Conservation (phyloP, 2,797 vertebrate genomes). For the Carapus acus region DNA sequence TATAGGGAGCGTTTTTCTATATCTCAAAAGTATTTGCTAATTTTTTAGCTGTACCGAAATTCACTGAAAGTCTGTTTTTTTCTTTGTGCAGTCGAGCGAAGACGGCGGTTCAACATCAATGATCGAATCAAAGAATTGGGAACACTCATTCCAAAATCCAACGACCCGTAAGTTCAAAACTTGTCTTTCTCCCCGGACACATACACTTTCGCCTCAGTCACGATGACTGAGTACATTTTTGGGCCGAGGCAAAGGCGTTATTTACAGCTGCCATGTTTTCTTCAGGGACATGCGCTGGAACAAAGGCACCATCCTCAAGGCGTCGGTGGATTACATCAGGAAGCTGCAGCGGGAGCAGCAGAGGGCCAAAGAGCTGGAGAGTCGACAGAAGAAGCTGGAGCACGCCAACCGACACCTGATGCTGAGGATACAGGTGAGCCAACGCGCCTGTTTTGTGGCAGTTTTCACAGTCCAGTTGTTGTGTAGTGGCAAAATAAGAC, state of each 20-base stretch:
- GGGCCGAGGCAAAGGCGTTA: not conserved
- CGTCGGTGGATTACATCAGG: slow-evolving; percentile 95
- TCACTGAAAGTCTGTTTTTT: not conserved
- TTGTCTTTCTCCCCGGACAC: not conserved
- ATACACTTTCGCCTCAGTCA: not conserved
- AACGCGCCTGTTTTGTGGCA: no score
- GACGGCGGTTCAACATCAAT: slow-evolving; percentile 97
- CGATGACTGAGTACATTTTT: not conserved
- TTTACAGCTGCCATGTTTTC: slow-evolving; percentile 15
- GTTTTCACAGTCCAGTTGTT: no score
- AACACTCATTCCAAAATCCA: slow-evolving; percentile 97
- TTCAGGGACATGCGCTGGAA: slow-evolving; percentile 98
- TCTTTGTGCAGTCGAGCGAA: slow-evolving; percentile 82
- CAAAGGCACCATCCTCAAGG: slow-evolving; percentile 97
- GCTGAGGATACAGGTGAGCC: slow-evolving; percentile 89
- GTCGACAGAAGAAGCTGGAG: slow-evolving; percentile 91
- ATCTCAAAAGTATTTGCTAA: no score
- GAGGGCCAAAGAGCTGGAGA: slow-evolving; percentile 91
- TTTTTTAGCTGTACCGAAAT: no score
- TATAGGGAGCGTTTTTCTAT: no score
- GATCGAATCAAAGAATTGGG: slow-evolving; percentile 98
- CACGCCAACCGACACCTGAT: slow-evolving; percentile 91
- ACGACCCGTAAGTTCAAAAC: slow-evolving; percentile 87
- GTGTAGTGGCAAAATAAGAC: no score
- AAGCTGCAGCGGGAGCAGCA: slow-evolving; percentile 94